These are phyloP conservation scores for Neosilurus mollespiculum DNA, from an alignment of 2,797 vertebrate species.

Conservation along the genomic window DNA sequence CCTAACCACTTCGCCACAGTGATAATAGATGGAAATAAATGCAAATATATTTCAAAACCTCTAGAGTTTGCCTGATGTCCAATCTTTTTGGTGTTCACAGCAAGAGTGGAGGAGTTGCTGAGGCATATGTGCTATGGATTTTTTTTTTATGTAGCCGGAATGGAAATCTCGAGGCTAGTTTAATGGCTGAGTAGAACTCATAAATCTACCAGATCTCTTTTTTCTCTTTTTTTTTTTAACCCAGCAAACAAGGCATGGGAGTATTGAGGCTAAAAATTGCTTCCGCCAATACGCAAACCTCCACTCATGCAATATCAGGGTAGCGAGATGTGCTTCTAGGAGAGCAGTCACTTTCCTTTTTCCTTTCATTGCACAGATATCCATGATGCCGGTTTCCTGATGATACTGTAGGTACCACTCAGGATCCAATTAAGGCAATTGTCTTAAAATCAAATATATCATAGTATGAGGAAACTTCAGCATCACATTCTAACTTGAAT, in stretches of 20 bases:
- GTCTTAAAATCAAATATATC: too few relatives aligned
- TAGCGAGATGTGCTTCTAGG: neutral
- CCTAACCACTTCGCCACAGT: too few relatives aligned
- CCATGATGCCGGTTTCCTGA: neutral
- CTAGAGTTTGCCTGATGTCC: neutral
- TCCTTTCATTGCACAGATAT: neutral
- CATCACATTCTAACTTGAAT: neutral
- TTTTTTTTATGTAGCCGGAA: neutral
- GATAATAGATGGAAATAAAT: neutral
- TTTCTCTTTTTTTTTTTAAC: neutral
- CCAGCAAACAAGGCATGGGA: neutral
- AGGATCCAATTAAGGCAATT: neutral
- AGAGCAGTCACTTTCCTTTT: neutral
- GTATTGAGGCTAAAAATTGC: neutral
- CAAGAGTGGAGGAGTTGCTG: too few relatives aligned
- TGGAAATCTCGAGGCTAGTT: neutral
- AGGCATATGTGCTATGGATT: neutral
- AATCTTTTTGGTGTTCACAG: neutral
- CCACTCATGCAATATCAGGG: neutral
- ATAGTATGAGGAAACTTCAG: neutral
- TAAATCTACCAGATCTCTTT: neutral
- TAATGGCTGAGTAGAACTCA: neutral
- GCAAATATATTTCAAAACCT: neutral
- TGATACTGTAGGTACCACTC: neutral
- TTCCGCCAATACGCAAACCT: neutral